phyloP scores from a whole-genome alignment of 2,888 invertebrate species.

The Cheiracanthium punctorium region DNA sequence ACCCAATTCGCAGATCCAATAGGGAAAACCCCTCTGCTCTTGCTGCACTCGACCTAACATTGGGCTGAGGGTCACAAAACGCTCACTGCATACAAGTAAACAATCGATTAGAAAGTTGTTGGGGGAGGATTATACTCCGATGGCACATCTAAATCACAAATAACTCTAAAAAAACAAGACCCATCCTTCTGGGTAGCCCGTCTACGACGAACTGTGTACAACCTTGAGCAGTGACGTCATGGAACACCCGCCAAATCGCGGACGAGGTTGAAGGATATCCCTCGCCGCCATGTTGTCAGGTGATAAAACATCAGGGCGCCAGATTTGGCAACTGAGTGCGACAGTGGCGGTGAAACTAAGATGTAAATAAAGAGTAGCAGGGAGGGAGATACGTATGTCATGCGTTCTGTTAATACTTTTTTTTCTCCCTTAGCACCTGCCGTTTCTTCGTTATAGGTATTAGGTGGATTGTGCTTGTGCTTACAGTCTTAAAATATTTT shows the following conservation, averaged over 20 bases:
- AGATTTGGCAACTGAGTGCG: conserved; percentile 30
- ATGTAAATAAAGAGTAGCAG: no score
- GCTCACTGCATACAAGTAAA: conserved; percentile 33
- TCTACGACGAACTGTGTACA: conserved; percentile 66
- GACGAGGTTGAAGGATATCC: conserved; percentile 70
- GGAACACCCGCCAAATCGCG: conserved; percentile 69
- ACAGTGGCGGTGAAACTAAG: not conserved
- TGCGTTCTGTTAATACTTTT: no score
- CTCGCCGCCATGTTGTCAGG: conserved; percentile 70
- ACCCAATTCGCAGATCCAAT: conserved; percentile 57
- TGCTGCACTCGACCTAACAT: conserved; percentile 44
- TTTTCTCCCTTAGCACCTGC: not conserved
- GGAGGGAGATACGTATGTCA: no score
- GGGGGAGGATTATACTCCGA: not conserved
- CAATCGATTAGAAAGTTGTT: conserved; percentile 5
- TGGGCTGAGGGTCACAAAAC: conserved; percentile 18
- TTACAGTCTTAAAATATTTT: no score
- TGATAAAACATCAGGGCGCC: conserved; percentile 32
- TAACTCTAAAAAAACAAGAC: conserved; percentile 55
- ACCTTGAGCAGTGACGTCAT: conserved; percentile 70
- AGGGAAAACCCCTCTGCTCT: conserved; percentile 54
- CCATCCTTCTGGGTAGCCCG: conserved; percentile 60
- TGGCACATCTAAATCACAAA: conserved; percentile 50
- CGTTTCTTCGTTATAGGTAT: no score
- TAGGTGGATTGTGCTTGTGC: no score